A percentile compares a stretch with the other conserved stretches of the same genome.
These are phyloP conservation scores for Lysiphlebus fabarum DNA, from an alignment of 1,140 invertebrate species.

Conservation along the genomic window DNA sequence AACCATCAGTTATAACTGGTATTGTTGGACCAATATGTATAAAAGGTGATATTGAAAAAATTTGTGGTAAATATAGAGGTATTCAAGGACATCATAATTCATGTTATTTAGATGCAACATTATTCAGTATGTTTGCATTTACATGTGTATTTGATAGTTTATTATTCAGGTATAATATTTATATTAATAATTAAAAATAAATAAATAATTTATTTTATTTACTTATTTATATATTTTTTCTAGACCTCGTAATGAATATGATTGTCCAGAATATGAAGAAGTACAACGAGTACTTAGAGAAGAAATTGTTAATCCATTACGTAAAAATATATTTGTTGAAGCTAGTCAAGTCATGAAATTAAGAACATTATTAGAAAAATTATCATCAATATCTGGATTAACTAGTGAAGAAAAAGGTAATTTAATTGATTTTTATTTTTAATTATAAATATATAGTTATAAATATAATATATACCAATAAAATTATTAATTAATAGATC, in stretches of 20 bases:
- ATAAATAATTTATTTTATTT: too few species aligned
- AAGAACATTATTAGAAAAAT: conserved; percentile 78
- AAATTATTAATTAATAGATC: too few species aligned
- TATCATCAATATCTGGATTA: conserved; percentile 85
- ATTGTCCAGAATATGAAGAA: conserved; percentile 81
- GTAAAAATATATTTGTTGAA: conserved; percentile 84
- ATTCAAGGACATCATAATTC: conserved; percentile 98
- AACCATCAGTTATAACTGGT: conserved; percentile 73
- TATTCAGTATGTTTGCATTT: conserved; percentile 96
- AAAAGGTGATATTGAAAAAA: conserved; percentile 63
- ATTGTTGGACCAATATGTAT: conserved; percentile 72
- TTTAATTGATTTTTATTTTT: too few species aligned
- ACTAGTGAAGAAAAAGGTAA: conserved; percentile 91
- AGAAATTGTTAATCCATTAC: conserved; percentile 93
- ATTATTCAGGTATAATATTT: conserved; percentile 82
- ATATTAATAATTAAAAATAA: too few species aligned
- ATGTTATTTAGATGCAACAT: conserved; percentile 93
- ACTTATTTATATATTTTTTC: too few species aligned
- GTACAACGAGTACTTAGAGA: conserved; percentile 87
- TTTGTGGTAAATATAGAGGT: conserved; percentile 77
- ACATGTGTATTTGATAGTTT: conserved; percentile 90
- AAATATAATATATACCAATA: too few species aligned
- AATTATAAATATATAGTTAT: too few species aligned
- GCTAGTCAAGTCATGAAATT: conserved; percentile 95
- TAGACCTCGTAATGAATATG: conserved; percentile 62